phyloP scores from a whole-genome alignment of 2,797 vertebrate species.

The Bradypodion ventrale region DNA sequence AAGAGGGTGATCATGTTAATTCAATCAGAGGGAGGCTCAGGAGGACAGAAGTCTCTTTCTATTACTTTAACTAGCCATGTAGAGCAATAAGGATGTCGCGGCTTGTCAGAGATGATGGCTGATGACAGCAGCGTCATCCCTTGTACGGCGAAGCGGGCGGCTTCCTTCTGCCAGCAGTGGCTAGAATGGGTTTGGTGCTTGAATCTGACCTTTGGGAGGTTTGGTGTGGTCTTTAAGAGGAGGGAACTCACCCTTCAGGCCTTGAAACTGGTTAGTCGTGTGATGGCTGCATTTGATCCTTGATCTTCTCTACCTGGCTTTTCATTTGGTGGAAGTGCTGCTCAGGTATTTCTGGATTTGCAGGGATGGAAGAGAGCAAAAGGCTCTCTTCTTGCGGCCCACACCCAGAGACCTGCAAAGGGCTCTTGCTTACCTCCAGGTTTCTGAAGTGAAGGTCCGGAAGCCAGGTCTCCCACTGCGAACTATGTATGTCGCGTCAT shows the following conservation, averaged over 20 bases:
- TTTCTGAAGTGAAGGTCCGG: too few relatives aligned
- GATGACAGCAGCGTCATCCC: slow-evolving; percentile 3
- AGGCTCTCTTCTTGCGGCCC: neutral
- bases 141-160: fast-evolving
- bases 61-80: slow-evolving; percentile 52
- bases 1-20: slow-evolving; percentile 51
- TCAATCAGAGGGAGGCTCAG: slow-evolving; percentile 13
- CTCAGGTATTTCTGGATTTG: neutral
- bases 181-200: fast-evolving
- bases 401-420: too few relatives aligned
- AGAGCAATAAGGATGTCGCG: slow-evolving; percentile 47
- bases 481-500: neutral
- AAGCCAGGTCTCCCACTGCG: too few relatives aligned
- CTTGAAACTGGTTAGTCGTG: too few relatives aligned
- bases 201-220: neutral
- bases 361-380: neutral
- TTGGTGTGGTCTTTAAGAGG: neutral
- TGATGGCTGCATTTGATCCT: too few relatives aligned
- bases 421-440: too few relatives aligned
- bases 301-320: too few relatives aligned
- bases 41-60: slow-evolving; percentile 38
- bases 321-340: neutral
- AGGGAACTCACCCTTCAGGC: neutral
- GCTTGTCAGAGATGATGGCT: slow-evolving; percentile 50
- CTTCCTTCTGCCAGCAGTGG: neutral